Percentiles rank a stretch among this genome's conserved stretches.
Conservation (phyloP, 2,113 vertebrate genomes). For the Chaetodon trifascialis region DNA sequence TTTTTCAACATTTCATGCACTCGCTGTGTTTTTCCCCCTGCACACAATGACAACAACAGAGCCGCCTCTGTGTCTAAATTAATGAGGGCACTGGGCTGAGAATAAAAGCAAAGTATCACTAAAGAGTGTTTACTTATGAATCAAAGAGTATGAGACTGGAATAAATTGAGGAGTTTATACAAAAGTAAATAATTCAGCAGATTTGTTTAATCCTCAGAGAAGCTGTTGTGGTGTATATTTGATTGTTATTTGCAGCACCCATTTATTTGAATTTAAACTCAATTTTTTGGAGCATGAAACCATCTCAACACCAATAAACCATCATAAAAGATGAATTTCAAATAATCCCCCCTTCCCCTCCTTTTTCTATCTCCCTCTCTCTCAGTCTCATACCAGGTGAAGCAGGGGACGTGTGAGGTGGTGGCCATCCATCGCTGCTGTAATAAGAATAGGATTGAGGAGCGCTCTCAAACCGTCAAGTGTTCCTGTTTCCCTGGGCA, state of each 20-base stretch:
- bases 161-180: constrained; percentile 59
- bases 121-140: constrained; percentile 69
- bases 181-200: constrained; percentile 67
- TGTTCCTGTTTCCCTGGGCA: constrained; percentile 97
- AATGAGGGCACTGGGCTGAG: constrained; percentile 64
- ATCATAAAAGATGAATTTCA: constrained; percentile 26
- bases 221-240: constrained; percentile 8
- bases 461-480: constrained; percentile 96
- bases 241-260: constrained; percentile 36
- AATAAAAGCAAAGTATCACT: constrained; percentile 58
- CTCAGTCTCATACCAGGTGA: constrained; percentile 92
- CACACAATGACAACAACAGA: constrained; percentile 34
- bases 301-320: constrained; percentile 26
- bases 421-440: constrained; percentile 96
- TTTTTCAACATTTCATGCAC: constrained; percentile 41
- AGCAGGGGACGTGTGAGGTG: constrained; percentile 96
- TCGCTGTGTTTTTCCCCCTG: not conserved
- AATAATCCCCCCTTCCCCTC: constrained; percentile 8
- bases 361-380: constrained; percentile 11
- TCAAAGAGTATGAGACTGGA: constrained; percentile 54
- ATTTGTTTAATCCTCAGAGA: constrained; percentile 56
- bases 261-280: constrained; percentile 40
- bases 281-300: constrained; percentile 22
- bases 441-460: constrained; percentile 98
- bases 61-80: constrained; percentile 44